Evolutionary conservation across 2,888 invertebrate species (phyloP), one percentile per base, ranked within the genome.

Genomic region (Cephalotes varians): DNA sequence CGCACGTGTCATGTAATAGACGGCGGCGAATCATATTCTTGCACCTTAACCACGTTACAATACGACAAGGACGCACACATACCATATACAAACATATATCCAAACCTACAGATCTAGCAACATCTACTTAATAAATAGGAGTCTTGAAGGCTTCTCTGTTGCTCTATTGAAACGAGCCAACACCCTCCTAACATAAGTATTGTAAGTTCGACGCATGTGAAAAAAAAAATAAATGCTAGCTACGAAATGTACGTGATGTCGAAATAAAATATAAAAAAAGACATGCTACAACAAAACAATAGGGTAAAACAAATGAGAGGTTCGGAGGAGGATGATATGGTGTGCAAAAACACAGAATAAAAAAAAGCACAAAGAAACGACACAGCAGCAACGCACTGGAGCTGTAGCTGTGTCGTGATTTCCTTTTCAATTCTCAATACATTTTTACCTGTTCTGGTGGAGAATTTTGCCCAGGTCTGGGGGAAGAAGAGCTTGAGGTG

Each of bases 371-470:
- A 87, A 88, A 88, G 88, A 91, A 84, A 86, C 85, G 85, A 85
- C 72, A 58, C 87, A 87, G 84, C 82, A 84, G 87, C 87, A 85
- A 87, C 91, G 69, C 88, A 91, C 90, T 88, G 84, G 87, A 82
- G 88, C 89, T 88, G 89, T 89, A 90, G 85, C 88, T 89, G 85
- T 91, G 85, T 87, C 86, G 86, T 83, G 79, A 34, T 67, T 86
- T 81, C 37, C 65, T 76, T 82, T 83, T 71, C 81, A 85, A 82
- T 62, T 85, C 83, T 86, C 83, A 88, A 92, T 91, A 93, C 92
- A 90, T 91, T 91, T 94, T 96, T 95, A 96, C 96, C 96, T 96
- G 96, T 94, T 96, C 96, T 92, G 95, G 94, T 92, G 95, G 95
- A 94, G 95, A 94, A 93, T 95, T 94, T 93, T 95, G 95, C 94